Conservation (phyloP, 2,113 vertebrate species). For the Mus pahari region DNA sequence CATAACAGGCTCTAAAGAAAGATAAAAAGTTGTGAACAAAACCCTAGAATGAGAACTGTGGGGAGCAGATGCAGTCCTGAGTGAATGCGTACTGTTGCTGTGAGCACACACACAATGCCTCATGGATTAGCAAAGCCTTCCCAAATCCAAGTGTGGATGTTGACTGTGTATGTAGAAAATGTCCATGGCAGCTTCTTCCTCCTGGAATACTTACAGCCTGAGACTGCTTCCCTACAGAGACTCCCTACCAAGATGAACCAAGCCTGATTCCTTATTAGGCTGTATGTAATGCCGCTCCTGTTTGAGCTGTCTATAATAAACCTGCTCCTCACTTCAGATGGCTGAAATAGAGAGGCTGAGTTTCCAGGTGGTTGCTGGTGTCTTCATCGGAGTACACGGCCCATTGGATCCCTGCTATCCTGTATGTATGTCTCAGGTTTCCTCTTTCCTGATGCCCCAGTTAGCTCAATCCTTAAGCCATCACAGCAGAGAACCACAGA, state of each 20-base stretch:
- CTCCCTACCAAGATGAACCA: neutral
- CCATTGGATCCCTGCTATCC: neutral
- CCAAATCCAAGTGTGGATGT: neutral
- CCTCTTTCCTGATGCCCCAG: neutral
- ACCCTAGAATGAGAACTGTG: neutral
- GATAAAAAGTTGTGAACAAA: conserved; percentile 1
- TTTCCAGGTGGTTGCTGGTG: neutral
- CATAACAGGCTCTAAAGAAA: conserved; percentile 1
- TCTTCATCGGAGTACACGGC: neutral
- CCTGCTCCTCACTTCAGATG: neutral
- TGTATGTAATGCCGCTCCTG: neutral
- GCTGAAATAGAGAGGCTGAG: neutral
- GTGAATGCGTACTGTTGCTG: no score
- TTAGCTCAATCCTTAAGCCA: neutral
- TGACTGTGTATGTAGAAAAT: neutral
- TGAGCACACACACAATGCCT: neutral
- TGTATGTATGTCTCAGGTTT: neutral
- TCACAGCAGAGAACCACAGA: neutral
- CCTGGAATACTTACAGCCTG: neutral
- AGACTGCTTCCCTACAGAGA: neutral
- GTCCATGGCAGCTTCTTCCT: neutral
- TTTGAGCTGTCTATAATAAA: neutral
- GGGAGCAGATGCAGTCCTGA: neutral
- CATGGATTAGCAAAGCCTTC: neutral
- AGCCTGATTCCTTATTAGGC: neutral